A percentile compares a stretch with the other conserved stretches of the same genome.
These are phyloP conservation scores for Adela reaumurella DNA, from an alignment of 2,888 invertebrate genomes.

Conservation along the genomic window DNA sequence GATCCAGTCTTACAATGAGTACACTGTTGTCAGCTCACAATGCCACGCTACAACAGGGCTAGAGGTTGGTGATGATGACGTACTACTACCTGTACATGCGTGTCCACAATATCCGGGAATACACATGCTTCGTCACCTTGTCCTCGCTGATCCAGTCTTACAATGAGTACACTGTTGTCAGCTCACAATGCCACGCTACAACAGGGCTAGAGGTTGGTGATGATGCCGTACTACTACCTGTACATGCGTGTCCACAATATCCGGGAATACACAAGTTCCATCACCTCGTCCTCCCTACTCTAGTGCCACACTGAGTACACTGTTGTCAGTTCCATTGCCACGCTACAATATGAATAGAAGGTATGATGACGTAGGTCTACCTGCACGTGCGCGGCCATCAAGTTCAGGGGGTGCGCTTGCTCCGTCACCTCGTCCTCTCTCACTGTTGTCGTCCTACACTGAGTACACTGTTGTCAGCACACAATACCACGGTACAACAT, in stretches of 20 bases:
- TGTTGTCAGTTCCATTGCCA: no score
- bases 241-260: conserved; percentile 1
- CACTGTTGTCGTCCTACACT: no score
- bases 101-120: conserved; percentile 8
- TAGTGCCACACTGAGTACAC: no score
- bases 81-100: conserved; percentile 2
- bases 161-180: no score
- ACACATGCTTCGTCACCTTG: conserved; percentile 72
- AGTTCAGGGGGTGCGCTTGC: conserved; percentile 46
- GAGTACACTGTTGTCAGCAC: no score
- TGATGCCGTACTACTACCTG: not conserved
- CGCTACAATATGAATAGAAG: not conserved
- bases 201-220: not conserved
- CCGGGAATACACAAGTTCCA: conserved; percentile 59
- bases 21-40: no score
- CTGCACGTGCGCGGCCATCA: conserved; percentile 2
- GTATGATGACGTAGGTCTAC: not conserved
- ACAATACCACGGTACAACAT: no score
- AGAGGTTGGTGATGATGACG: not conserved
- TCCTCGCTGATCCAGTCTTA: no score
- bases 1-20: no score
- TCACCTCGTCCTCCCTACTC: conserved; percentile 78
- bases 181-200: no score
- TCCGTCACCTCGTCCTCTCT: conserved; percentile 77
- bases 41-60: no score